Evolutionary conservation across 2,113 vertebrate species (phyloP).

Genomic region (Alligator mississippiensis): DNA sequence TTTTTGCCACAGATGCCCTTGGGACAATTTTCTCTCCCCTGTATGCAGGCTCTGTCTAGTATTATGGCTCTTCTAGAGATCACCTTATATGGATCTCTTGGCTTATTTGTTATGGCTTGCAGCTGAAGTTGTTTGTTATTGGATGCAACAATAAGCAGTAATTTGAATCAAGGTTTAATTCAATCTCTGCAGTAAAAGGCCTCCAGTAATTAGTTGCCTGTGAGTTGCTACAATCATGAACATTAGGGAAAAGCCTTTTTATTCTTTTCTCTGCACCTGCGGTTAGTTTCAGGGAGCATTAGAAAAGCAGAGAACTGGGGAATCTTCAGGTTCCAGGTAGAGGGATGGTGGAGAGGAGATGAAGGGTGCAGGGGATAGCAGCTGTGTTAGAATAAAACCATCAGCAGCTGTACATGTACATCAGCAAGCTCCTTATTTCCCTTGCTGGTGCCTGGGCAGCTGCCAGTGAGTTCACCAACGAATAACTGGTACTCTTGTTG

Average conservation of each 20-base stretch:
- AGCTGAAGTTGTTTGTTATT: conserved; percentile 37
- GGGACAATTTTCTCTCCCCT: not conserved
- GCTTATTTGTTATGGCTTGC: not conserved
- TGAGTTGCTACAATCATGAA: conserved; percentile 58
- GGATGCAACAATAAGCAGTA: conserved; percentile 55
- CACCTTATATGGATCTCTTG: not conserved
- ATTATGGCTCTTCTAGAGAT: conserved; percentile 22
- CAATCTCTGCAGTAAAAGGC: conserved; percentile 49
- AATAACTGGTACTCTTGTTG: not conserved
- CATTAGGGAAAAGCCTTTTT: conserved; percentile 28
- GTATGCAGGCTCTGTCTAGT: not conserved
- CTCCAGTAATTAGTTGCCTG: conserved; percentile 58
- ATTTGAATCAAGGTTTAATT: conserved; percentile 66
- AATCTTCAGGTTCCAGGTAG: conserved; percentile 15
- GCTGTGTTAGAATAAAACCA: not conserved
- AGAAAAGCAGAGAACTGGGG: not conserved
- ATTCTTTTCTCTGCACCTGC: conserved; percentile 38
- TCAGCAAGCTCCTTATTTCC: not conserved
- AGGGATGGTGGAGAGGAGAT: not conserved
- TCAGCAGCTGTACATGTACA: not conserved
- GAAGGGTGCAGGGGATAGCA: rapidly evolving
- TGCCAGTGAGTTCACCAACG: rapidly evolving
- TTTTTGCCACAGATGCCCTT: not conserved
- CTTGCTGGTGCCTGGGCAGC: not conserved
- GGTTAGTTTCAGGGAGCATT: not conserved